phyloP scores from a whole-genome alignment of 2,113 vertebrate genomes.

The Bufo bufo region DNA sequence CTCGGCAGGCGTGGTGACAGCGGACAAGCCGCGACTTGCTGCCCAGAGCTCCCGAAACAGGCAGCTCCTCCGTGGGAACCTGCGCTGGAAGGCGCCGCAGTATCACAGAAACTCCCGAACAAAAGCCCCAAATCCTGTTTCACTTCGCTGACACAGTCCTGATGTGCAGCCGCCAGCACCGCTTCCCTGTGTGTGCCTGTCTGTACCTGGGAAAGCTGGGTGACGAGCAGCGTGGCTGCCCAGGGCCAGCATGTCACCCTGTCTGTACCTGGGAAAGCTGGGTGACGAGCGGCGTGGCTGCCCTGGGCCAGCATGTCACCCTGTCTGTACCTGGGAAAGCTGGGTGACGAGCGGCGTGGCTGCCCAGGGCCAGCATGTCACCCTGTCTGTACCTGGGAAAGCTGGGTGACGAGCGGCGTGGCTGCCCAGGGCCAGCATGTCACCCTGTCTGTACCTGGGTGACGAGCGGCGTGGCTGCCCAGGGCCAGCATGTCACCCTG shows the following conservation, averaged over 20 bases:
- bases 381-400: too few relatives aligned
- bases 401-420: too few relatives aligned
- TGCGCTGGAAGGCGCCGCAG: conserved; percentile 67
- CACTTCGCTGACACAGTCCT: conserved; percentile 47
- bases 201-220: neutral
- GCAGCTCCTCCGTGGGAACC: conserved; percentile 58
- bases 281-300: too few relatives aligned
- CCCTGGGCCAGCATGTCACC: too few relatives aligned
- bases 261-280: too few relatives aligned
- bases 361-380: too few relatives aligned
- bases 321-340: neutral
- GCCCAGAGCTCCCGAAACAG: conserved; percentile 48
- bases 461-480: too few relatives aligned
- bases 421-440: too few relatives aligned
- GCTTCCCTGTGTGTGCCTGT: neutral
- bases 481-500: too few relatives aligned
- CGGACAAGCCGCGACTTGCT: conserved; percentile 63
- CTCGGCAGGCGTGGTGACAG: conserved; percentile 60
- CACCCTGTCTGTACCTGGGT: too few relatives aligned
- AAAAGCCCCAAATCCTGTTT: conserved; percentile 60
- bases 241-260: too few relatives aligned
- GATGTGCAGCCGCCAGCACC: conserved; percentile 14
- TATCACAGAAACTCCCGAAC: conserved; percentile 65
- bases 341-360: neutral
- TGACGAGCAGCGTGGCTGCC: neutral